Conservation (phyloP, 2,888 invertebrate species). For the Dolichopus griseipennis region DNA sequence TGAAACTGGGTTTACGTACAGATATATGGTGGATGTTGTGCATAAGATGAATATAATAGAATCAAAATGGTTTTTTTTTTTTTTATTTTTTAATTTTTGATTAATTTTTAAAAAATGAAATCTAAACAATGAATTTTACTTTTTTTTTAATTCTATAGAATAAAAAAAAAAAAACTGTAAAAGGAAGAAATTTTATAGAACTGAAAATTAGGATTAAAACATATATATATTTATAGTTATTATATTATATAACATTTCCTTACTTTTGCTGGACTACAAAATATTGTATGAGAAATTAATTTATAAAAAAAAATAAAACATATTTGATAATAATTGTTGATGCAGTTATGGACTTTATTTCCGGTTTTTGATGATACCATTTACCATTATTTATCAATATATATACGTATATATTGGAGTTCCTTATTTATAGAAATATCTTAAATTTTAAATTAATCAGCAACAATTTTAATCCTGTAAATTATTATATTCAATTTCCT, state of each 20-base stretch:
- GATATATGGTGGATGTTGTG: no score
- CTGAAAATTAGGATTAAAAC: neutral
- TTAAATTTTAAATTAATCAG: neutral
- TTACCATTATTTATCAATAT: neutral
- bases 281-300: no score
- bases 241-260: neutral
- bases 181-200: neutral
- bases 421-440: no score
- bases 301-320: neutral
- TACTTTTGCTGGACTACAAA: neutral
- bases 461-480: neutral
- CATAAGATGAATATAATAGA: neutral
- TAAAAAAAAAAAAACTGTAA: neutral
- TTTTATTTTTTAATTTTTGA: neutral
- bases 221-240: no score
- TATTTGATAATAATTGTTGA: neutral
- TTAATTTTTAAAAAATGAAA: conserved; percentile 1
- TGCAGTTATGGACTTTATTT: conserved; percentile 6
- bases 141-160: neutral
- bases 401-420: no score
- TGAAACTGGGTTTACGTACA: no score
- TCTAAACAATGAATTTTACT: neutral
- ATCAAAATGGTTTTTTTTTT: neutral
- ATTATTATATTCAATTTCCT: neutral
- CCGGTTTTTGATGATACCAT: neutral